phyloP scores from a whole-genome alignment of 92 coral and sea anemone species.

The Epizoanthus stellaris region DNA sequence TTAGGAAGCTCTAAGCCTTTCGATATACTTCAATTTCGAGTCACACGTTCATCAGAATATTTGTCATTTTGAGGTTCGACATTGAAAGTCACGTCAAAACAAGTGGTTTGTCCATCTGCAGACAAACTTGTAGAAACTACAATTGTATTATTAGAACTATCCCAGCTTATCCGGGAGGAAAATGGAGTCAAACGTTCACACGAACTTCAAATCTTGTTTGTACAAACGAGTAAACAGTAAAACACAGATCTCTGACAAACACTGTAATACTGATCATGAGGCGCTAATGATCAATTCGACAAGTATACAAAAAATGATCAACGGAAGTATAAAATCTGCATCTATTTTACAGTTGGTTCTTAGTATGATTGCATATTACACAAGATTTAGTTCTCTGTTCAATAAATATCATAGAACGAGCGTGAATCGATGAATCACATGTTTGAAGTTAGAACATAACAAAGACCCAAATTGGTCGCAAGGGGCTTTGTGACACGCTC shows the following conservation, averaged over 20 bases:
- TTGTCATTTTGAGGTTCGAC: too few species aligned
- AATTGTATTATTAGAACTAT: not conserved
- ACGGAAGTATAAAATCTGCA: constrained; percentile 10
- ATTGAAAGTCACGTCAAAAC: too few species aligned
- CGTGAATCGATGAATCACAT: not conserved
- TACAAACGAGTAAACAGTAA: not conserved
- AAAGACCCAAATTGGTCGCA: too few species aligned
- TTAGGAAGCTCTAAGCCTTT: too few species aligned
- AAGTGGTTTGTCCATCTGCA: too few species aligned
- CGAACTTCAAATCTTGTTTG: not conserved
- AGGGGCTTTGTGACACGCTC: not conserved
- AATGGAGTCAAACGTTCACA: not conserved
- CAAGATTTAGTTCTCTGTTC: not conserved
- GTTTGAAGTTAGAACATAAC: not conserved
- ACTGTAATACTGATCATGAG: not conserved
- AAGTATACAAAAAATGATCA: not conserved
- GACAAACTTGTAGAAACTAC: too few species aligned
- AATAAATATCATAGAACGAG: constrained; percentile 11
- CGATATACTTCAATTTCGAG: too few species aligned
- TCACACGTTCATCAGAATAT: too few species aligned
- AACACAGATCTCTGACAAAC: not conserved
- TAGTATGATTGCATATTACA: not conserved
- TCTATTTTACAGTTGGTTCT: not conserved
- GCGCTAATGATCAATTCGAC: not conserved
- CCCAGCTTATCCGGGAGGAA: not conserved